phyloP scores from a whole-genome alignment of 1,140 invertebrate genomes.

The Aradophagus sp. region DNA sequence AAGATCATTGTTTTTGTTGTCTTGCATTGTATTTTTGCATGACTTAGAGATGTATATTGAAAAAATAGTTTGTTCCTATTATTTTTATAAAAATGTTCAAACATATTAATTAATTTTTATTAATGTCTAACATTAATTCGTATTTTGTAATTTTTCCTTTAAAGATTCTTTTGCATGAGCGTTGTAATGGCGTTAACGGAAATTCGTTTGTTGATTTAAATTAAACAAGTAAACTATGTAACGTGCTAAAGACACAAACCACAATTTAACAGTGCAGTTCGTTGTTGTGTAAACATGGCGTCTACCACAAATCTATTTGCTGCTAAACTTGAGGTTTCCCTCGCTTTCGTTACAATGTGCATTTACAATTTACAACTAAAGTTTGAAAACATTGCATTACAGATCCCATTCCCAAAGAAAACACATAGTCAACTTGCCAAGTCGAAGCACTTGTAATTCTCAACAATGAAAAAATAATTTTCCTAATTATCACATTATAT shows the following conservation, averaged over 20 bases:
- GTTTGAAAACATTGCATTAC: conserved; percentile 26
- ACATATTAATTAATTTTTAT: no score
- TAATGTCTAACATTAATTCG: no score
- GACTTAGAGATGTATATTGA: no score
- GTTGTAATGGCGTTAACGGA: neutral
- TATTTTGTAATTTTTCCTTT: neutral
- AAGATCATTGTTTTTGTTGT: no score
- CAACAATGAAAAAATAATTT: no score
- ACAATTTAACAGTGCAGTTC: conserved; percentile 33
- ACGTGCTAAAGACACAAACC: conserved; percentile 16
- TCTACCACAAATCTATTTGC: conserved; percentile 45
- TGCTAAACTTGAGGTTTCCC: conserved; percentile 37
- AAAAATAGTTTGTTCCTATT: no score
- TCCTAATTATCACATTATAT: no score
- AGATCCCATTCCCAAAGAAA: no score
- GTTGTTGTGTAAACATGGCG: conserved; percentile 49
- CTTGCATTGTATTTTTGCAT: no score
- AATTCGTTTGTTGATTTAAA: conserved; percentile 11
- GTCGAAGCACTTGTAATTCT: no score
- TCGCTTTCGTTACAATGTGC: conserved; percentile 32
- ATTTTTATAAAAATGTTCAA: no score
- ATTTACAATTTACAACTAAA: conserved; percentile 48
- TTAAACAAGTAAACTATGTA: conserved; percentile 8
- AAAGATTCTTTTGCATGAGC: neutral
- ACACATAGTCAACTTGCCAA: no score